Evolutionary conservation across 2,113 vertebrate genomes (phyloP).

Genomic region (Glareola pratincola): DNA sequence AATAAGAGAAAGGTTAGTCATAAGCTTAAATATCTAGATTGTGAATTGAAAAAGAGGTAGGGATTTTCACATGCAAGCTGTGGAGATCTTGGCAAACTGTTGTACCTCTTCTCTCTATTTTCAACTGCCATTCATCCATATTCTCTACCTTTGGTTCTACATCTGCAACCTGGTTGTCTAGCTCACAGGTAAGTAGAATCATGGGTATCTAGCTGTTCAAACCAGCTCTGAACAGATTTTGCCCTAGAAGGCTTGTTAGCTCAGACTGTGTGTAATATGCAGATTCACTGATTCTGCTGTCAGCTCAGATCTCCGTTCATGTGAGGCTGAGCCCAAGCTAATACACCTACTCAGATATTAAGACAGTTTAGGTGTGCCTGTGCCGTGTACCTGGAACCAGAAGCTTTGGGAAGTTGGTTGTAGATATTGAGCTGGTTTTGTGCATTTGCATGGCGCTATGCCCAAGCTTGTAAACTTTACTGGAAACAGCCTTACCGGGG

Average conservation of each 20-base stretch:
- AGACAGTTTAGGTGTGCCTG: background rate
- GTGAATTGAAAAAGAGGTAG: background rate
- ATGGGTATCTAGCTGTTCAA: background rate
- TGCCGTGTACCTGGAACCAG: background rate
- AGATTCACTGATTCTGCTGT: background rate
- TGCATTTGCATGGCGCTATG: background rate
- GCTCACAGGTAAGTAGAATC: background rate
- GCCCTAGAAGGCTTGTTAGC: background rate
- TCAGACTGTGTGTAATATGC: background rate
- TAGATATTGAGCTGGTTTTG: background rate
- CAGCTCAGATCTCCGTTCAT: background rate
- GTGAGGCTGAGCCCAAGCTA: background rate
- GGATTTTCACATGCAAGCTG: background rate
- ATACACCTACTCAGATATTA: background rate
- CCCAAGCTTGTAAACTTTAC: background rate
- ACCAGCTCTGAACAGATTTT: background rate
- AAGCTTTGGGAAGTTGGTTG: background rate
- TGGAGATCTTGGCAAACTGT: background rate
- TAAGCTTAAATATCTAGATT: background rate
- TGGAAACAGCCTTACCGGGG: background rate
- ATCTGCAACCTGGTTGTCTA: background rate
- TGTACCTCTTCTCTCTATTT: background rate
- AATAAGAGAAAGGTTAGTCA: background rate
- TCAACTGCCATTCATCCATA: accelerated
- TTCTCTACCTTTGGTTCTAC: background rate